These are phyloP conservation scores for Dermochelys coriacea DNA, from an alignment of 2,797 vertebrate species.

Conservation along the genomic window DNA sequence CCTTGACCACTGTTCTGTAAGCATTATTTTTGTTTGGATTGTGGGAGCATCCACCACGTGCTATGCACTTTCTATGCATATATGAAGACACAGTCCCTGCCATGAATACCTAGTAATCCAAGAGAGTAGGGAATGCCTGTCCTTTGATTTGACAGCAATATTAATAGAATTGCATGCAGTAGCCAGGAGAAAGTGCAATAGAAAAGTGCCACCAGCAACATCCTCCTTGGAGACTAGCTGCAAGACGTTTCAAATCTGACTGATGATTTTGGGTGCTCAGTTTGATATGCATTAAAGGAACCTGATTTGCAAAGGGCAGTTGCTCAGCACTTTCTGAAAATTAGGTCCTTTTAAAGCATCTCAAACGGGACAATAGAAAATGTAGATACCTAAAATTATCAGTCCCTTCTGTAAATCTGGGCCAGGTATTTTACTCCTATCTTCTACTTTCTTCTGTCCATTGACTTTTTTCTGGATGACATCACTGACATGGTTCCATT, in stretches of 20 bases:
- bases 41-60: neutral
- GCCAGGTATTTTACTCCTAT: neutral
- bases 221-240: neutral
- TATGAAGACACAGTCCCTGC: neutral
- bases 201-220: neutral
- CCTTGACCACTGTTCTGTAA: neutral
- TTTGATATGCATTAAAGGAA: neutral
- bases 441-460: neutral
- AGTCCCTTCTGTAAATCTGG: neutral
- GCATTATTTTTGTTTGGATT: neutral
- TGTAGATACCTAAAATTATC: neutral
- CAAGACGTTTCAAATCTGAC: slow-evolving; percentile 8
- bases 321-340: neutral
- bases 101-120: neutral
- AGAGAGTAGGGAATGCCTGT: neutral
- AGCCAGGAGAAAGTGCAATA: neutral
- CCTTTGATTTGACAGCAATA: neutral
- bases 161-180: neutral
- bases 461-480: slow-evolving; percentile 1
- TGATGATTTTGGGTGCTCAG: neutral
- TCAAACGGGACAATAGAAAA: neutral
- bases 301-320: neutral
- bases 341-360: neutral
- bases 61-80: neutral
- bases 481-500: neutral